Conservation (phyloP, 2,797 vertebrate genomes). For the Rhodeus uyekii region DNA sequence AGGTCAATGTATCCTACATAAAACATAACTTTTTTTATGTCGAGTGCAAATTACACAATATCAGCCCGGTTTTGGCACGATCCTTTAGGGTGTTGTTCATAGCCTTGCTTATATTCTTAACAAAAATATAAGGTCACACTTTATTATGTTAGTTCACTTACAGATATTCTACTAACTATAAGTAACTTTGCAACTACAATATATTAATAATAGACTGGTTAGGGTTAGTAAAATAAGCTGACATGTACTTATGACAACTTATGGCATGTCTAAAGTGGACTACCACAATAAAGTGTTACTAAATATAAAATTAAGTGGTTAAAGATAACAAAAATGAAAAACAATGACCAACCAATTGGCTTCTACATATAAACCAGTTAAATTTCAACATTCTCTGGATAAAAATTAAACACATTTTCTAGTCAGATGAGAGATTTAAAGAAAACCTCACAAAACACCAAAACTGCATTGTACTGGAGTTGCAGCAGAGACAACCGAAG, state of each 20-base stretch:
- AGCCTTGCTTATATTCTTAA: not conserved
- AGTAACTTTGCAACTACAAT: not conserved
- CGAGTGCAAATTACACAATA: not conserved
- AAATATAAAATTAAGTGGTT: not conserved
- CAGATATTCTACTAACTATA: not conserved
- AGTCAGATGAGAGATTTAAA: not conserved
- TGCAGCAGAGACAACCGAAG: conserved; percentile 9
- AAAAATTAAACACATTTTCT: not conserved
- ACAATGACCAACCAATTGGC: not conserved
- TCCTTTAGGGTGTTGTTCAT: not conserved
- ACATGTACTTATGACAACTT: not conserved
- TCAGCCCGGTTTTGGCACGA: not conserved
- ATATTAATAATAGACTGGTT: too few species aligned
- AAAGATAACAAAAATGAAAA: not conserved
- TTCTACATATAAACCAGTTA: not conserved
- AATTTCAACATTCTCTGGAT: not conserved
- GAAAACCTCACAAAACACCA: not conserved
- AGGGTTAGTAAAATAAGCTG: not conserved
- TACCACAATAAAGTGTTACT: not conserved
- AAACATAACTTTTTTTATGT: not conserved
- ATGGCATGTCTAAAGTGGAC: not conserved
- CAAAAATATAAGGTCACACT: not conserved
- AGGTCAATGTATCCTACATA: not conserved
- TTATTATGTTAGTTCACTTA: not conserved
- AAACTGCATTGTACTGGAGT: not conserved